Evolutionary conservation across 1,140 invertebrate species (phyloP).

Genomic region (Dryas iulia): DNA sequence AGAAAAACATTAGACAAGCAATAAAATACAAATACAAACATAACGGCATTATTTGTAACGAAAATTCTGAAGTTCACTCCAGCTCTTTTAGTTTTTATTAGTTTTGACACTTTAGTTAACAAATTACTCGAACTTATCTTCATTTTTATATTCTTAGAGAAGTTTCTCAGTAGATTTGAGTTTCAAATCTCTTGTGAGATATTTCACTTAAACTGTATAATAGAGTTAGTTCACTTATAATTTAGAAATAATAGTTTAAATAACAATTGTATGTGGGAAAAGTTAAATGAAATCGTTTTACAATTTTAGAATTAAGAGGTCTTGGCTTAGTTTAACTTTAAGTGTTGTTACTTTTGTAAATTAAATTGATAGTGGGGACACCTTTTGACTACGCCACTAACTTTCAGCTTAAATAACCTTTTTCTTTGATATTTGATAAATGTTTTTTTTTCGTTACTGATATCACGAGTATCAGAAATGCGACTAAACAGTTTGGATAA

Average conservation of each 20-base stretch:
- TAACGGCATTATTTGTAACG: not conserved
- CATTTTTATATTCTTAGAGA: slow-evolving; percentile 3
- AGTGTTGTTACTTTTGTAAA: too few relatives aligned
- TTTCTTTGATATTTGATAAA: too few relatives aligned
- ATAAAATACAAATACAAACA: not conserved
- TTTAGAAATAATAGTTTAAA: not conserved
- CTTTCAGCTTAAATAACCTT: too few relatives aligned
- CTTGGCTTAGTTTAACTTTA: not conserved
- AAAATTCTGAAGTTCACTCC: not conserved
- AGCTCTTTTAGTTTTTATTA: slow-evolving; percentile 5
- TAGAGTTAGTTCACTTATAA: not conserved
- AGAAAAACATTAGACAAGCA: not conserved
- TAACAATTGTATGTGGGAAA: not conserved
- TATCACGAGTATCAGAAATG: too few relatives aligned
- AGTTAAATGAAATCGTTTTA: too few relatives aligned
- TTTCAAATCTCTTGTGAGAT: not conserved
- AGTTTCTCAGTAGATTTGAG: slow-evolving; percentile 2
- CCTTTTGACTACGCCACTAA: too few relatives aligned
- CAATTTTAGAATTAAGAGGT: not conserved
- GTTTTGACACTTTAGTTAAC: slow-evolving; percentile 8
- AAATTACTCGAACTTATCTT: slow-evolving; percentile 8
- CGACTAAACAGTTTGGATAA: too few relatives aligned
- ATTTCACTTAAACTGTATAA: not conserved
- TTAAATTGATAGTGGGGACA: too few relatives aligned
- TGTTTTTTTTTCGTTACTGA: too few relatives aligned